Evolutionary conservation across 2,797 vertebrate genomes (phyloP).

Genomic region (Meriones psammophilus): DNA sequence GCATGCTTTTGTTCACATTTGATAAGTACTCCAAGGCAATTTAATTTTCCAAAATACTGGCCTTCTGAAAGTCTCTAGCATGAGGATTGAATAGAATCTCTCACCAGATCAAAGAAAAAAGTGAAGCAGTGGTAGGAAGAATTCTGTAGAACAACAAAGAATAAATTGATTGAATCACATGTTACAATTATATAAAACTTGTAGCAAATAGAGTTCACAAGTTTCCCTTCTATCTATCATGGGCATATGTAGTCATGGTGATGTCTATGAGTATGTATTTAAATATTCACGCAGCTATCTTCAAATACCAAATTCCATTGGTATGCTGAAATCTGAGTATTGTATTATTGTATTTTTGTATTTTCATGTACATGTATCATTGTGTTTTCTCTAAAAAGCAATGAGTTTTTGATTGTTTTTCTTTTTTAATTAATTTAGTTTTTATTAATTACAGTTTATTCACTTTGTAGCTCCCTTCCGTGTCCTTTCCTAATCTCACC

Average conservation of each 20-base stretch:
- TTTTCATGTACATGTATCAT: too few species aligned
- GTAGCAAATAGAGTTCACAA: neutral
- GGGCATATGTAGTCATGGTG: neutral
- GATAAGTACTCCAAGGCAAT: neutral
- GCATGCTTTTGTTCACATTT: neutral
- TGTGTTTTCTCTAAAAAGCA: too few species aligned
- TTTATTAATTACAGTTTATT: too few species aligned
- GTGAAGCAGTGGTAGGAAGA: neutral
- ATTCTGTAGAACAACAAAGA: neutral
- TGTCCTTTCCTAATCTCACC: too few species aligned
- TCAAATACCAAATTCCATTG: neutral
- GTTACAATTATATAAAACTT: neutral
- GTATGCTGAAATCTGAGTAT: neutral
- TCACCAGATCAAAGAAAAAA: neutral
- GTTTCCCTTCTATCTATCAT: neutral
- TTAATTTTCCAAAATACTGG: constrained; percentile 25
- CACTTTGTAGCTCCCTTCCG: too few species aligned
- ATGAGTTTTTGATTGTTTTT: too few species aligned
- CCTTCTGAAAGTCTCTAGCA: constrained; percentile 25
- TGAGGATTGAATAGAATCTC: neutral
- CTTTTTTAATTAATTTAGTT: too few species aligned
- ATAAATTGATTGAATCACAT: neutral
- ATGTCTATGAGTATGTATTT: neutral
- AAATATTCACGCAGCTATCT: neutral
- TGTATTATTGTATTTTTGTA: too few species aligned